Base-by-base conservation (phyloP, 2,113 vertebrate genomes). In the Redunca redunca region DNA sequence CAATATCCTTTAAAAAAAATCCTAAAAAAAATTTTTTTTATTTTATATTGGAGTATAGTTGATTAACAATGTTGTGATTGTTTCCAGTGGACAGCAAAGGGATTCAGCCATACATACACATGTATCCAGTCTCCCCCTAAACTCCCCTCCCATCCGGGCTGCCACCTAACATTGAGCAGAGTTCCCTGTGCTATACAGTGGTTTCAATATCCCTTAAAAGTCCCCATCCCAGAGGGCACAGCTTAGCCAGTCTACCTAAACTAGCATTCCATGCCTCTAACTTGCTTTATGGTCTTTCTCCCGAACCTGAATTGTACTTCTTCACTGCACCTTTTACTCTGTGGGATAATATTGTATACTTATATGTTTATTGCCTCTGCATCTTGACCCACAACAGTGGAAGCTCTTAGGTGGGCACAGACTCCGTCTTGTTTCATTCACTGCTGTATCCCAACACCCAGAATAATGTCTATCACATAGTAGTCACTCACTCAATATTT, bases 281-380 rank as follows among this genome's bases (percentile, higher is more conserved):
- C n/a, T n/a, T 30, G 26, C 40, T 30, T 46, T 11, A 1, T 36
- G 30, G 33, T 84, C 55, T 52, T 13, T 4, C 7, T 16, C 81
- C 2, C 0, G 2, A 5, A 3, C 46, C 43, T 6, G 28, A 6
- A 17, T 46, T 0, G 7, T 0, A 43, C 33, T 23, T 78, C 67
- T 33, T 36, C 48, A 5, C 1, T 21, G 64, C 19, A 3, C 40
- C 67, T 78, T 93, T 80, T 16, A 60, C 62, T 7, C 15, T 0
- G 3, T n/a, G 74, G 58, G 36, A 52, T 28, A 10, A 25, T 19
- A 30, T 1, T 53, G 11, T 28, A 2, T 55, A 14, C 3, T 43
- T 78, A 23, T 6, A 48, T 58, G 46, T 11, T 50, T 53, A 50
- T 43, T 62, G 67, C 81, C 8, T 81, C 25, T 2, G 28, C 14